Base-by-base conservation (phyloP, 2,888 invertebrate species). In the Oscheius sp. region DNA sequence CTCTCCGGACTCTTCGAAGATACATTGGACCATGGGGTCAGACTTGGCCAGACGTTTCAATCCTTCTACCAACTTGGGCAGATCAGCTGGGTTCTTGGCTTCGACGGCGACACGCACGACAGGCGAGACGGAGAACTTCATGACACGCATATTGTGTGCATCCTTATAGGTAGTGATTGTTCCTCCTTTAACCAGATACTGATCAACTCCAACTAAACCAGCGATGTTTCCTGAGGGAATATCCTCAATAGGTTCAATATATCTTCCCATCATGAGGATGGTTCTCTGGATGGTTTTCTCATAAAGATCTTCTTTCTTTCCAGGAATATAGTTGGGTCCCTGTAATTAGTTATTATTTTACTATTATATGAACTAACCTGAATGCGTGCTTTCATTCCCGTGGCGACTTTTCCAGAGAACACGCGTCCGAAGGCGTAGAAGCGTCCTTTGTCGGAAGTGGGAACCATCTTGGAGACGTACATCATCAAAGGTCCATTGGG, bases 381-480 rank as follows among this genome's bases (percentile, higher is more conserved):
- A 89, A 98, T 97, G 87, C 97, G 92, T 73, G 94, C 95, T 81
- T 90, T 90, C 87, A 88, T 87, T 69, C 89, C 89, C 70, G 89
- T 89, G 37, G 86, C 82, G 50, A 86, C 86, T 89, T 92, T 94
- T 86, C 98, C 98, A 82, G 97, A 93, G 91, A 99, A 99, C 31
- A 99, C 98, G 89, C 98, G 96, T 61, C 98, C 98, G 88, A 99
- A 99, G 73, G 98, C 98, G 89, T 96, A 99, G 92, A 99, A 99
- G 88, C 98, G 93, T 75, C 98, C 98, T 90, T 99, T 99, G 89
- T 99, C 98, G 15, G 95, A 92, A 20, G 98, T 99, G 81, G 98
- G 98, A 88, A 99, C 98, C 98, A 99, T 99, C 90, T 99, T 99
- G 58, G 96, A 96, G 81, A 99, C 91, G 91, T 99, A 99, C 98